Conservation (phyloP, 2,888 invertebrate species). For the Leucoma salicis region DNA sequence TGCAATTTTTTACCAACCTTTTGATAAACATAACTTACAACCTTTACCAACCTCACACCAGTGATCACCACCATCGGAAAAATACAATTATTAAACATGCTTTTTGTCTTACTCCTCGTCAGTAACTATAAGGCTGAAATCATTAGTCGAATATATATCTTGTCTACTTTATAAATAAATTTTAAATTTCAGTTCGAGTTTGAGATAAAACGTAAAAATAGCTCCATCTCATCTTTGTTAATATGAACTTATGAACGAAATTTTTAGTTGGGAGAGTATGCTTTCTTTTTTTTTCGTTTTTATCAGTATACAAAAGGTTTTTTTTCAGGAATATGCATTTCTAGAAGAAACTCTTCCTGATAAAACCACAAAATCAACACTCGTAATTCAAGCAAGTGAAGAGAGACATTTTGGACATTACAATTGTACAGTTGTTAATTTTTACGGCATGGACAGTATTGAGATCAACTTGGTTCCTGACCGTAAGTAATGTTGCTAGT, state of each 20-base stretch:
- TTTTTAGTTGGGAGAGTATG: slow-evolving; percentile 17
- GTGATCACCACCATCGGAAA: no score
- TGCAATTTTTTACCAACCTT: no score
- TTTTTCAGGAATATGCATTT: slow-evolving; percentile 85
- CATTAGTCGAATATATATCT: no score
- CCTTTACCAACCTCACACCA: no score
- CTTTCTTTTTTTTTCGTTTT: slow-evolving; percentile 13
- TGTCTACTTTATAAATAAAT: no score
- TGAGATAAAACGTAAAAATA: slow-evolving; percentile 22
- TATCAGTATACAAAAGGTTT: slow-evolving; percentile 16
- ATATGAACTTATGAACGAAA: slow-evolving; percentile 18
- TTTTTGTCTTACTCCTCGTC: no score
- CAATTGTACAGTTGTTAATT: slow-evolving; percentile 96
- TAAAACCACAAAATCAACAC: slow-evolving; percentile 89
- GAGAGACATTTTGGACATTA: slow-evolving; percentile 94
- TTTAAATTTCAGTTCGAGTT: no score
- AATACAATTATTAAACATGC: no score
- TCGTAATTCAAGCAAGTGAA: slow-evolving; percentile 91
- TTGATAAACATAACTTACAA: no score
- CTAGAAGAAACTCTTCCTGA: slow-evolving; percentile 88
- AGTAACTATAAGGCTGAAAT: no score
- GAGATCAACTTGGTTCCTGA: slow-evolving; percentile 92
- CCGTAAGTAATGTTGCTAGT: slow-evolving; percentile 87
- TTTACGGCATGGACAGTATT: slow-evolving; percentile 92
- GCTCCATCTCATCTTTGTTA: slow-evolving; percentile 16